These are phyloP conservation scores for Bombus impatiens DNA, from an alignment of 1,140 invertebrate genomes.

Conservation along the genomic window DNA sequence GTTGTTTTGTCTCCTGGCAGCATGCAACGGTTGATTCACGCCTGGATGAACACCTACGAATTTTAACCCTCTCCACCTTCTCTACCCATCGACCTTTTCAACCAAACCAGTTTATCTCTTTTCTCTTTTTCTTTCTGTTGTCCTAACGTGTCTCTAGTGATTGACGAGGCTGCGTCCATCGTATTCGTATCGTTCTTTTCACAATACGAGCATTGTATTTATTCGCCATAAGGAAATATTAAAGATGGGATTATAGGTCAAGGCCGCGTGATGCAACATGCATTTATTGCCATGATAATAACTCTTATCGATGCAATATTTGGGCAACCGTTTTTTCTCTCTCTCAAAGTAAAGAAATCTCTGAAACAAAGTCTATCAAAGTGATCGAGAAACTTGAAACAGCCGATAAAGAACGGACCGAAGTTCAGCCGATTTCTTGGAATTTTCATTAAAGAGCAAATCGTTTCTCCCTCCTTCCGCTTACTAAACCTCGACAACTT, in stretches of 20 bases:
- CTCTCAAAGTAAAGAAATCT: slow-evolving; percentile 20
- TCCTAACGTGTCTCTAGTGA: not conserved
- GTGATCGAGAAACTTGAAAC: slow-evolving; percentile 31
- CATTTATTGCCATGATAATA: not conserved
- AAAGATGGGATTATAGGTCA: not conserved
- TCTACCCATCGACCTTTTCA: slow-evolving; percentile 16
- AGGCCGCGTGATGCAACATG: not conserved
- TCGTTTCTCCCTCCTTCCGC: slow-evolving; percentile 34
- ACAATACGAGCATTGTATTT: not conserved
- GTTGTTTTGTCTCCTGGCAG: slow-evolving; percentile 57
- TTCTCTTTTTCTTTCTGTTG: not conserved
- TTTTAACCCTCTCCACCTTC: slow-evolving; percentile 15
- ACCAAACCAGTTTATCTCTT: slow-evolving; percentile 6
- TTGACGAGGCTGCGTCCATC: not conserved
- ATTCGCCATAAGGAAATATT: not conserved
- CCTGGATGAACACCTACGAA: slow-evolving; percentile 30
- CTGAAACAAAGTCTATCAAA: slow-evolving; percentile 48
- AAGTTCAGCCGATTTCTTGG: slow-evolving; percentile 57
- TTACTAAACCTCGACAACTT: slow-evolving; percentile 25
- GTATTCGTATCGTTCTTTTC: not conserved
- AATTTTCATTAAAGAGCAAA: slow-evolving; percentile 64
- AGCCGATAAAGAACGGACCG: slow-evolving; percentile 39
- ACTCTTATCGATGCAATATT: not conserved
- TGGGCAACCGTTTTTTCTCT: not conserved
- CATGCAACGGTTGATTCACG: slow-evolving; percentile 33